Evolutionary conservation across 2,888 invertebrate species (phyloP).

Genomic region (Eudasyphora cyanicolor): DNA sequence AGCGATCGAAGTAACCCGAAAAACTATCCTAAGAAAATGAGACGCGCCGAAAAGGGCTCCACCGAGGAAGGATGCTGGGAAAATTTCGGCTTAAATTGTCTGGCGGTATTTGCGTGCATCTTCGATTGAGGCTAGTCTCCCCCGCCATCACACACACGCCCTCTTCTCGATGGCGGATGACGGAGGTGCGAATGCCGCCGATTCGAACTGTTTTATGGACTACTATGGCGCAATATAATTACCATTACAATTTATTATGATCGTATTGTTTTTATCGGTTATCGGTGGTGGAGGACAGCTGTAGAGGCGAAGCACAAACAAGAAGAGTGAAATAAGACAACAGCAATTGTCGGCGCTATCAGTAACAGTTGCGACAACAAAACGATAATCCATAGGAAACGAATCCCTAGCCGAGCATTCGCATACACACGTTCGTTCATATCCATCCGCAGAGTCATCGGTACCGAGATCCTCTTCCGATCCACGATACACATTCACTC

Average conservation of each 20-base stretch:
- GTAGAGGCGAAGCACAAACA: neutral
- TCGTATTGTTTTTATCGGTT: neutral
- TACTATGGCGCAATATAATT: neutral
- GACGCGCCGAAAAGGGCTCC: conserved; percentile 74
- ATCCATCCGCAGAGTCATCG: no score
- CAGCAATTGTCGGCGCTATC: neutral
- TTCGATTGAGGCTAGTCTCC: conserved; percentile 75
- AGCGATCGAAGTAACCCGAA: conserved; percentile 79
- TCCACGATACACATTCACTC: neutral
- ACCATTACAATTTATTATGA: neutral
- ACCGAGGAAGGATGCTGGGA: conserved; percentile 78
- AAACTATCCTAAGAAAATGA: conserved; percentile 80
- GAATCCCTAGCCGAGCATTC: neutral
- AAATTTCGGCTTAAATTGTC: conserved; percentile 77
- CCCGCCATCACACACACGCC: neutral
- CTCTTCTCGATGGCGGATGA: neutral
- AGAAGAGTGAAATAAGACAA: neutral
- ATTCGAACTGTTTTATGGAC: no score
- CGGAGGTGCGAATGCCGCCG: neutral
- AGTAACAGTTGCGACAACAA: conserved; percentile 24
- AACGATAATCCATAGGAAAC: conserved; percentile 36
- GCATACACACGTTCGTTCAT: neutral
- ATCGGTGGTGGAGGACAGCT: neutral
- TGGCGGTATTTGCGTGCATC: conserved; percentile 79
- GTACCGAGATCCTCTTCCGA: no score